Percentiles rank a stretch among this genome's conserved stretches.
These are phyloP conservation scores for Netelia virgata DNA, from an alignment of 2,888 invertebrate genomes.

Conservation along the genomic window DNA sequence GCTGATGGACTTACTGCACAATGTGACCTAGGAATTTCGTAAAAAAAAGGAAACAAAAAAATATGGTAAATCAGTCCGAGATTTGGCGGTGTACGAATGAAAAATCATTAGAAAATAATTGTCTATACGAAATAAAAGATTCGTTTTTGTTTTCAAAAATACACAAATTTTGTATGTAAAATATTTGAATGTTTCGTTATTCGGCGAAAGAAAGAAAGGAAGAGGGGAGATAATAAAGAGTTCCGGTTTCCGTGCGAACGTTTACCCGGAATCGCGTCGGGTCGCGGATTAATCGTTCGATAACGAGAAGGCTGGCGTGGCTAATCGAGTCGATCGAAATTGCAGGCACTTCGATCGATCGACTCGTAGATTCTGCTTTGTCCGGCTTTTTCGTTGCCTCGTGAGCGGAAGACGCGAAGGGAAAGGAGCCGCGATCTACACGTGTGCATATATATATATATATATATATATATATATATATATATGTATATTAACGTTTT, in stretches of 20 bases:
- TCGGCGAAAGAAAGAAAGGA: neutral
- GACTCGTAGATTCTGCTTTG: constrained; percentile 44
- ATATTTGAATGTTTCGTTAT: neutral
- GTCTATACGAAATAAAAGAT: neutral
- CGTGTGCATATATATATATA: constrained; percentile 32
- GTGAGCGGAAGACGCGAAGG: constrained; percentile 32
- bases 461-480: too few species aligned
- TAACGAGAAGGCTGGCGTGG: constrained; percentile 74
- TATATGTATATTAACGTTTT: constrained; percentile 29
- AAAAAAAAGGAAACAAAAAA: neutral
- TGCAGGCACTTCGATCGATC: constrained; percentile 60
- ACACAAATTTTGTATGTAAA: too few species aligned
- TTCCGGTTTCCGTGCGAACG: constrained; percentile 21
- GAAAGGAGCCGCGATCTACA: constrained; percentile 21
- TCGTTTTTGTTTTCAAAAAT: too few species aligned
- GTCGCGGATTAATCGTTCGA: constrained; percentile 73
- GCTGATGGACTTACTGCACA: constrained; percentile 29
- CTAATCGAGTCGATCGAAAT: constrained; percentile 75
- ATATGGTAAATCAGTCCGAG: neutral
- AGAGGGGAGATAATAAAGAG: neutral
- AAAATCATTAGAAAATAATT: neutral
- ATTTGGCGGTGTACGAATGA: neutral
- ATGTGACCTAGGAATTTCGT: constrained; percentile 4
- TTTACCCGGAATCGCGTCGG: constrained; percentile 50
- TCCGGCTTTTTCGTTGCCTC: constrained; percentile 42